A percentile compares a stretch with the other conserved stretches of the same genome.
phyloP scores from a whole-genome alignment of 2,113 vertebrate genomes.

The Trochalopteron elliotii region DNA sequence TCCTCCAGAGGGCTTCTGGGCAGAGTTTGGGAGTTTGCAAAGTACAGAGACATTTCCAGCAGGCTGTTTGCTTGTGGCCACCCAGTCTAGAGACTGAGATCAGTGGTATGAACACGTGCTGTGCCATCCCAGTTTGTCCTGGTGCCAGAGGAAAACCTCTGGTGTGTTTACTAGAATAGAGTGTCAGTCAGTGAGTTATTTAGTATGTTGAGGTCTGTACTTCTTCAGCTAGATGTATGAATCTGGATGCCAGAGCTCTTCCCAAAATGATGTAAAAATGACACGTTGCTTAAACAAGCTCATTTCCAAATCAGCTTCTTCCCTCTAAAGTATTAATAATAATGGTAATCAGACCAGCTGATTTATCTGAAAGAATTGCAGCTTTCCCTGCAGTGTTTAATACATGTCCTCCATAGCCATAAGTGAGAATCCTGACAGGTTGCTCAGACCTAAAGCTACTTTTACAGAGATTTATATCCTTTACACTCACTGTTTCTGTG shows the following conservation, averaged over 20 bases:
- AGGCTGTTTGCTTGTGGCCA: background rate
- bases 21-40: background rate
- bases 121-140: background rate
- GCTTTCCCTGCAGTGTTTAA: background rate
- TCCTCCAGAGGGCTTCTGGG: background rate
- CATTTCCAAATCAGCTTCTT: background rate
- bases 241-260: background rate
- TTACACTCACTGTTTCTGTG: background rate
- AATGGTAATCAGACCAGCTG: background rate
- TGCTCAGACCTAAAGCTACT: background rate
- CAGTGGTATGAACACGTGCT: rapidly evolving
- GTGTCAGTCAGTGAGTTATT: background rate
- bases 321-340: background rate
- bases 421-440: background rate
- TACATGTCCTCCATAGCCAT: background rate
- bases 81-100: background rate
- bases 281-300: background rate
- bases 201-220: background rate
- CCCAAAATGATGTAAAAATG: background rate
- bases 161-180: background rate
- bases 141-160: background rate
- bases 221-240: background rate
- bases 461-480: background rate
- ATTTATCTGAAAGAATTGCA: background rate
- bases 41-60: background rate